Conservation (phyloP, 2,888 invertebrate species). For the Pollenia griseotomentosa region DNA sequence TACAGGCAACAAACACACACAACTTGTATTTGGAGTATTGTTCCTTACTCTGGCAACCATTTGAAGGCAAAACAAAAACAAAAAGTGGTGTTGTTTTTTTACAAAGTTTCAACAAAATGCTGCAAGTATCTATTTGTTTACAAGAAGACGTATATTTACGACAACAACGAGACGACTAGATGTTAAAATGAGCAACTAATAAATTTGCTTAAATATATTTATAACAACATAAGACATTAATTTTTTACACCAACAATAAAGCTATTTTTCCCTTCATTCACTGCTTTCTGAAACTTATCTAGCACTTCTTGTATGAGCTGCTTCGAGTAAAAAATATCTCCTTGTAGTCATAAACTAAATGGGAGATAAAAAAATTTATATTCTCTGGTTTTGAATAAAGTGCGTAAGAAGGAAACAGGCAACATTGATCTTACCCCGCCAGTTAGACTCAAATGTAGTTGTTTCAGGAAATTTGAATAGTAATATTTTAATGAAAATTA, state of each 20-base stretch:
- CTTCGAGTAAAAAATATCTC: slow-evolving; percentile 5
- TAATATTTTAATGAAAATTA: slow-evolving; percentile 47
- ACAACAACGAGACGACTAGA: slow-evolving; percentile 32
- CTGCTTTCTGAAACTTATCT: neutral
- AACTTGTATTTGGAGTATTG: slow-evolving; percentile 17
- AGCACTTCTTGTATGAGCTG: slow-evolving; percentile 4
- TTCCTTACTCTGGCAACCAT: slow-evolving; percentile 1
- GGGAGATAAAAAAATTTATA: slow-evolving; percentile 6
- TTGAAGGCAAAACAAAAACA: slow-evolving; percentile 12
- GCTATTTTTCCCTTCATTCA: slow-evolving; percentile 21
- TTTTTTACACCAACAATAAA: slow-evolving; percentile 65
- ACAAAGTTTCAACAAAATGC: slow-evolving; percentile 52
- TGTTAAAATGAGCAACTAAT: slow-evolving; percentile 70
- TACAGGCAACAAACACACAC: slow-evolving; percentile 10
- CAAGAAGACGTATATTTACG: slow-evolving; percentile 46
- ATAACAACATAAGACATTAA: slow-evolving; percentile 71
- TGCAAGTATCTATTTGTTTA: slow-evolving; percentile 57
- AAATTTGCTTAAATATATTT: slow-evolving; percentile 72
- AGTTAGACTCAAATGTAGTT: neutral
- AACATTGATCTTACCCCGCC: slow-evolving; percentile 1
- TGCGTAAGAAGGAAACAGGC: slow-evolving; percentile 37
- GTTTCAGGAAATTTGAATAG: neutral
- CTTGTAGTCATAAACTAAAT: slow-evolving; percentile 32
- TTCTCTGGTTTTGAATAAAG: slow-evolving; percentile 38
- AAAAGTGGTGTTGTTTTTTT: slow-evolving; percentile 32